Percentiles rank a stretch among this genome's conserved stretches.
Evolutionary conservation across 1,140 invertebrate genomes (phyloP).

Genomic region (Schmidtea mediterranea): DNA sequence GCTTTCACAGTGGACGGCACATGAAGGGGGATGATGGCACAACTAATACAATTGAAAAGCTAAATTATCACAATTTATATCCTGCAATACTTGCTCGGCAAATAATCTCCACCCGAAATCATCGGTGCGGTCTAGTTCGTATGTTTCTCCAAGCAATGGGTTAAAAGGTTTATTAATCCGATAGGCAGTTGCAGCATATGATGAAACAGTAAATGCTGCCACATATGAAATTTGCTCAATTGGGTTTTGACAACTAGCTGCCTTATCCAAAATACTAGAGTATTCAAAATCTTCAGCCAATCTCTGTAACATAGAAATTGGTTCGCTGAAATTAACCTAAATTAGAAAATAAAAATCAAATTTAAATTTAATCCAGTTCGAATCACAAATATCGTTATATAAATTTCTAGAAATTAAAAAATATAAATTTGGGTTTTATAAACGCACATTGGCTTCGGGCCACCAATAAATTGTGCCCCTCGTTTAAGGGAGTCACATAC

Average conservation of each 20-base stretch:
- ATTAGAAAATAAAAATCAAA: constrained; percentile 8
- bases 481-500: too few relatives aligned
- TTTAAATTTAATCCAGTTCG: background rate
- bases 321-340: constrained; percentile 88
- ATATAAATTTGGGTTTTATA: too few relatives aligned
- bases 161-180: constrained; percentile 33
- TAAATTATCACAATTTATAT: background rate
- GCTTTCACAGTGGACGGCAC: constrained; percentile 64
- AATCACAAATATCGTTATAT: background rate
- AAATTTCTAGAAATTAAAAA: too few relatives aligned
- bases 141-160: constrained; percentile 60
- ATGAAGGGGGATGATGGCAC: constrained; percentile 84
- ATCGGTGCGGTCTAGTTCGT: constrained; percentile 71
- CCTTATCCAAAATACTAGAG: constrained; percentile 55
- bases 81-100: constrained; percentile 47
- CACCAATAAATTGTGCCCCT: too few relatives aligned
- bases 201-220: constrained; percentile 76
- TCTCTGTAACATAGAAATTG: constrained; percentile 82
- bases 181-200: constrained; percentile 56
- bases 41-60: constrained; percentile 31
- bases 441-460: too few relatives aligned
- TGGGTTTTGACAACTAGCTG: constrained; percentile 40
- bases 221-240: constrained; percentile 76
- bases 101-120: constrained; percentile 78
- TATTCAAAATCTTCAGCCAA: constrained; percentile 95